Evolutionary conservation across 2,888 invertebrate genomes (phyloP), one percentile per base, ranked within the genome.

Genomic region (Drosophila hawaiiensis): DNA sequence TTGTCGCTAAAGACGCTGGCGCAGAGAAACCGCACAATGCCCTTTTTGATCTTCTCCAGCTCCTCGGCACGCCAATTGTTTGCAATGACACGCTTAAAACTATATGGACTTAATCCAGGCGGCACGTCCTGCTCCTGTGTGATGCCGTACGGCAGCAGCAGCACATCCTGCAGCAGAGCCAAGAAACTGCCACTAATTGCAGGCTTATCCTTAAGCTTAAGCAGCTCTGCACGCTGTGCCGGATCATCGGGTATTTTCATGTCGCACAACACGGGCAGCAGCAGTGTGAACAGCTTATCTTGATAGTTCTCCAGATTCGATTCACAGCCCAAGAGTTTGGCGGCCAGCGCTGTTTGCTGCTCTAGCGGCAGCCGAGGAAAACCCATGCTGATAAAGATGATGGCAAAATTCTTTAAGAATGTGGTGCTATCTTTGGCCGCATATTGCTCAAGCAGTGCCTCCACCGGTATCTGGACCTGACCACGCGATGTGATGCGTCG

Each of bases 351-450:
- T 7, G 96, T 94, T 93, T 98, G 98, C 89, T 96, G 95, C 14
- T 96, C 96, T 56, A 95, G 93, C 16, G 96, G 95, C 83, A 98
- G 94, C 62, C 98, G 94, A 0, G 98, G 97, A 94, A 96, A 98
- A 12, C 98, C 98, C 95, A 98, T 95, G 91, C 97, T 98, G 75
- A 99, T 96, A 92, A 98, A 99, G 86, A 99, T 97, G 67, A 98
- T 97, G 16, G 97, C 96, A 92, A 99, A 98, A 93, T 99, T 99
- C 96, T 98, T 94, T 28, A 95, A 95, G 90, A 92, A 90, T 96
- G 96, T 94, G 96, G 98, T 90, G 96, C 95, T 94, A 2, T 84
- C 82, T 0, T 90, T 78, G 7, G 97, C 95, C 88, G 97, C 96
- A 93, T 98, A 98, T 76, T 97, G 96, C 56, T 95, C 94, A 58